Evolutionary conservation across 2,888 invertebrate species (phyloP), one percentile per base, ranked within the genome.

Genomic region (Choreutis nemorana): DNA sequence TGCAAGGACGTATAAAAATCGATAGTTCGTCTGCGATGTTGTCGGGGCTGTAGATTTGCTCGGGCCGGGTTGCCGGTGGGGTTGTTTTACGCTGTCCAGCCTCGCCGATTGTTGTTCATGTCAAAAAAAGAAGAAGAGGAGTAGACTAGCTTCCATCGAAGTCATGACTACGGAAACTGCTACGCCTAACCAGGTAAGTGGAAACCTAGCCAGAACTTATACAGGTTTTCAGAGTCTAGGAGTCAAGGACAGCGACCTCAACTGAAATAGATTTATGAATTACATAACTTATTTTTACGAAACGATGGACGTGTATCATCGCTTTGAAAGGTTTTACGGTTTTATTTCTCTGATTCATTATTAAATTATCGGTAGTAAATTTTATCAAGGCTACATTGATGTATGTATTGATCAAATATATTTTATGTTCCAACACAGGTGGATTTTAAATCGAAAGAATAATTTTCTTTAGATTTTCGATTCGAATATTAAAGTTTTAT

Each of bases 91-190:
- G 44, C 68, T 70, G 75, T 60, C 55, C 46, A 48, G 48, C 44
- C 49, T 70, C 33, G 51, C 36, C 48, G 55, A 54, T 50, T 70
- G 71, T 56, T 72, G 73, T 72, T 56, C 65, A 68, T 79, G 77
- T 71, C 70, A 58, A 53, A 66, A 48, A 56, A 60, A 41, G 53
- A 58, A 49, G 64, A 70, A 53, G 59, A 59, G 50, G 62, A 70
- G 54, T 67, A 71, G 67, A 41, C 44, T 67, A 39, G 63, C 65
- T 43, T 58, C 64, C 40, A 41, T 54, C 37, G 64, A 64, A 51
- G 64, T 65, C 39, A 80, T 79, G 80, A 80, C 79, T 42, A 79
- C 79, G 39, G 80, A 79, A 44, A 78, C 79, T 42, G 75, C 67
- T 50, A 73, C 73, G 66, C 80, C 77, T 45, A 78, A 63, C 38